A percentile compares a stretch with the other conserved stretches of the same genome.
Evolutionary conservation across 1,140 invertebrate species (phyloP).

Genomic region (Leucophenga varia): DNA sequence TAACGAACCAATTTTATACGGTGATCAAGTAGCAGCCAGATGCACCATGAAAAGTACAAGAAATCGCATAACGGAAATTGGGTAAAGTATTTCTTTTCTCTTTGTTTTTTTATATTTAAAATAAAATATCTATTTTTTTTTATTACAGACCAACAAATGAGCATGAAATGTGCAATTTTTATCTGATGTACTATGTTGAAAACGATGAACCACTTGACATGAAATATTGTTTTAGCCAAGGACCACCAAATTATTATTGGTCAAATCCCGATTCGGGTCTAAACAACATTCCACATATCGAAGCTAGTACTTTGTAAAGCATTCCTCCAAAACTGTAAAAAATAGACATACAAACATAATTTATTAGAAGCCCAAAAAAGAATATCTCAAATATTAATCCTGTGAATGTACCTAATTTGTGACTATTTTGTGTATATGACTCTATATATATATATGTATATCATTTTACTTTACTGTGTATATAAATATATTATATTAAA

Average conservation of each 20-base stretch:
- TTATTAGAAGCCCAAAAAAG: background rate
- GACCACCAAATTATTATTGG: slow-evolving; percentile 85
- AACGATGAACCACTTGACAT: slow-evolving; percentile 73
- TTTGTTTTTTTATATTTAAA: background rate
- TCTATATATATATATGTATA: no score
- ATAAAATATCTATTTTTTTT: slow-evolving; percentile 7
- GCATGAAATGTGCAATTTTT: slow-evolving; percentile 99
- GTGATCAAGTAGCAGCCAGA: slow-evolving; percentile 82
- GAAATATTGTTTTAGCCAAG: slow-evolving; percentile 84
- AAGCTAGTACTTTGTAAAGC: slow-evolving; percentile 63
- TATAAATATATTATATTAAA: no score
- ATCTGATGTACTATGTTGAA: slow-evolving; percentile 96
- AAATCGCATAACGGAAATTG: slow-evolving; percentile 69
- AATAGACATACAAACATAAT: slow-evolving; percentile 1
- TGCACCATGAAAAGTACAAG: slow-evolving; percentile 86
- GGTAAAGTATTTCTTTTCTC: slow-evolving; percentile 61
- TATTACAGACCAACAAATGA: slow-evolving; percentile 75
- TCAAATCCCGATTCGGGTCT: slow-evolving; percentile 62
- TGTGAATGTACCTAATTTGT: no score
- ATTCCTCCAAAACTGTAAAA: background rate
- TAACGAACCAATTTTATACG: slow-evolving; percentile 60
- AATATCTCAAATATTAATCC: no score
- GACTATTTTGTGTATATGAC: no score
- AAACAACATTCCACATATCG: slow-evolving; percentile 76
- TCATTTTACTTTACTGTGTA: no score